These are phyloP conservation scores for Andrena hattorfiana DNA, from an alignment of 2,888 invertebrate genomes.

Conservation along the genomic window DNA sequence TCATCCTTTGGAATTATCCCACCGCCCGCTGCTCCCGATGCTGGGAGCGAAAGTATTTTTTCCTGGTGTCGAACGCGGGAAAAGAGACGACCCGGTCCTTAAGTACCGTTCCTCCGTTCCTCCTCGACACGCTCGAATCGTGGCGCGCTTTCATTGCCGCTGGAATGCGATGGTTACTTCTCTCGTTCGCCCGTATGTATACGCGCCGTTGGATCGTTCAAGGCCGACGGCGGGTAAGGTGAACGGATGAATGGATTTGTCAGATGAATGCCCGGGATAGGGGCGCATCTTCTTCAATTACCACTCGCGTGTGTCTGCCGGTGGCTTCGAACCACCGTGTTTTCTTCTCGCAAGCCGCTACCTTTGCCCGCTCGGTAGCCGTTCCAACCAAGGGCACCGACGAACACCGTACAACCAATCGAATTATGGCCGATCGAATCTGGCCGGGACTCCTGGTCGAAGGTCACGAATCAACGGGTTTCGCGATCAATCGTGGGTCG, in stretches of 20 bases:
- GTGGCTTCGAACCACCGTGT: conserved; percentile 17
- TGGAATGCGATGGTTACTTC: conserved; percentile 65
- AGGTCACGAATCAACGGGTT: conserved; percentile 44
- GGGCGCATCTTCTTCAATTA: conserved; percentile 61
- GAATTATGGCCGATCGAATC: neutral
- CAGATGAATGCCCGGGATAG: conserved; percentile 58
- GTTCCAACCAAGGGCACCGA: conserved; percentile 19
- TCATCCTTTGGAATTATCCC: conserved; percentile 42
- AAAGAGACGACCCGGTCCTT: conserved; percentile 27
- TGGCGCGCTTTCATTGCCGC: conserved; percentile 49
- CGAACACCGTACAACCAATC: conserved; percentile 10
- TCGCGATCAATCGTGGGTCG: conserved; percentile 11
- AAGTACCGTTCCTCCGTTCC: conserved; percentile 55
- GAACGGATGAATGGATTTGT: conserved; percentile 69
- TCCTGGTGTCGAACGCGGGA: neutral
- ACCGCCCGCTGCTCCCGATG: neutral
- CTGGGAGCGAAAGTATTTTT: conserved; percentile 15
- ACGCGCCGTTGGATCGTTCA: conserved; percentile 52
- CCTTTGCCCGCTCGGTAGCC: conserved; percentile 13
- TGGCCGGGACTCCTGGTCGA: conserved; percentile 23
- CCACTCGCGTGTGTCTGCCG: conserved; percentile 46
- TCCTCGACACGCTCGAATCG: conserved; percentile 40
- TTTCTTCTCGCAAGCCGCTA: conserved; percentile 21
- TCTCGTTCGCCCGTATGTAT: conserved; percentile 47
- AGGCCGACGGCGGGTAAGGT: conserved; percentile 56